Percentiles rank a stretch among this genome's conserved stretches.
These are phyloP conservation scores for Scaptomyza reducta DNA, from an alignment of 2,888 invertebrate genomes.

Conservation along the genomic window DNA sequence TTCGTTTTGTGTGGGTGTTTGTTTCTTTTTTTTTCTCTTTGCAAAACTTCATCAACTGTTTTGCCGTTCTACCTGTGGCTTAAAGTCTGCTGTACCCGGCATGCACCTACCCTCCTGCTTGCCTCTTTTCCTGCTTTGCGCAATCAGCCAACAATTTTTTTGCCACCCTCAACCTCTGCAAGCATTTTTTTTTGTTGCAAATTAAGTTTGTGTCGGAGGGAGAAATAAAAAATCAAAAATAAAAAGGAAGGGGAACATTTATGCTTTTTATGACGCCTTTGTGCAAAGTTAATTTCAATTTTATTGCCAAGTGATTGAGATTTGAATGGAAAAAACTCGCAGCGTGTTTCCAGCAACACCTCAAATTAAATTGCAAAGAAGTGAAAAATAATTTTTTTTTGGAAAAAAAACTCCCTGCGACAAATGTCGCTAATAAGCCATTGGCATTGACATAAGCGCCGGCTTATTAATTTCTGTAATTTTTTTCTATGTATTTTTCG, in stretches of 20 bases:
- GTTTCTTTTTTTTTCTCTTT: slow-evolving; percentile 36
- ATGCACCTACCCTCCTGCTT: background rate
- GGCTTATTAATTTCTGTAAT: slow-evolving; percentile 64
- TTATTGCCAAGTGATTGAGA: slow-evolving; percentile 79
- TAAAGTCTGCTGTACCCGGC: slow-evolving; percentile 52
- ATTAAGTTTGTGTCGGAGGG: slow-evolving; percentile 71
- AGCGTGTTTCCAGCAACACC: slow-evolving; percentile 27
- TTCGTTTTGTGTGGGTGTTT: slow-evolving; percentile 52
- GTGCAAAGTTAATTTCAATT: slow-evolving; percentile 80
- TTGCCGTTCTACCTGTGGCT: slow-evolving; percentile 72
- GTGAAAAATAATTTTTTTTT: background rate
- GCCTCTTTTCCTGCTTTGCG: slow-evolving; percentile 25
- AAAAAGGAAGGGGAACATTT: slow-evolving; percentile 35
- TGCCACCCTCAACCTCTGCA: background rate
- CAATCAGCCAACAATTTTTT: slow-evolving; percentile 62
- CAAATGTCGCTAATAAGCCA: slow-evolving; percentile 62
- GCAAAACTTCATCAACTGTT: slow-evolving; percentile 76
- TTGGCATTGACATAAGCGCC: slow-evolving; percentile 61
- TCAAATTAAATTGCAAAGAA: slow-evolving; percentile 47
- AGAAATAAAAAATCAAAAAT: slow-evolving; percentile 3
- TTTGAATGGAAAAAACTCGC: slow-evolving; percentile 60
- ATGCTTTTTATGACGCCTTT: slow-evolving; percentile 68
- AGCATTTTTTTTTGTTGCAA: slow-evolving; percentile 49
- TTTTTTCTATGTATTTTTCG: slow-evolving; percentile 10
- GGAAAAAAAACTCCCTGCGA: slow-evolving; percentile 11